Conservation (phyloP, 2,113 vertebrate species). For the Zingel zingel region DNA sequence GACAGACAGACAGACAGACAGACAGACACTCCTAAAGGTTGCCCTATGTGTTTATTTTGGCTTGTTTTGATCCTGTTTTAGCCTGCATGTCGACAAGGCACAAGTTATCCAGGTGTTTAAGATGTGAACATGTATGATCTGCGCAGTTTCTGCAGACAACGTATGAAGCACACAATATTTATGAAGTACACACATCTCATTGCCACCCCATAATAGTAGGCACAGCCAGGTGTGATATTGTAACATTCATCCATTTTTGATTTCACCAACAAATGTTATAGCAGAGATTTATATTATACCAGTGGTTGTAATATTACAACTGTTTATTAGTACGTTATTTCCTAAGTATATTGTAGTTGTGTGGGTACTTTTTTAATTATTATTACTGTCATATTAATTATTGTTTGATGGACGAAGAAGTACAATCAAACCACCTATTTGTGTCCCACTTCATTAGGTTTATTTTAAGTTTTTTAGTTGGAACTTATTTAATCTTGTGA, state of each 20-base stretch:
- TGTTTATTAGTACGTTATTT: conserved; percentile 66
- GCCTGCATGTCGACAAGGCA: conserved; percentile 77
- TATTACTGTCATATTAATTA: conserved; percentile 52
- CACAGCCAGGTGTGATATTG: conserved; percentile 50
- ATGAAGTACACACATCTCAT: conserved; percentile 59
- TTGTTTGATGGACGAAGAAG: conserved; percentile 58
- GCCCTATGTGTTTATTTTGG: conserved; percentile 56
- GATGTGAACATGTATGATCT: conserved; percentile 67
- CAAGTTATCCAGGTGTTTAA: conserved; percentile 66
- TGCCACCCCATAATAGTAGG: conserved; percentile 41
- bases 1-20: no score
- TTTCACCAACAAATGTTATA: conserved; percentile 57
- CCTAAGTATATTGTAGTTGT: conserved; percentile 56
- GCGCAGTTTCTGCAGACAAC: conserved; percentile 60
- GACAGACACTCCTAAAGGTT: conserved; percentile 45
- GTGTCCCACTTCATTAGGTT: conserved; percentile 35
- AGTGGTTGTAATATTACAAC: conserved; percentile 67
- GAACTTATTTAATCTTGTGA: conserved; percentile 49
- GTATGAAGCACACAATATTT: conserved; percentile 76
- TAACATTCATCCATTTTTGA: conserved; percentile 46
- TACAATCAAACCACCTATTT: conserved; percentile 61
- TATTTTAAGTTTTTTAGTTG: conserved; percentile 39
- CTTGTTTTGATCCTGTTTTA: conserved; percentile 70
- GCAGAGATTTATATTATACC: conserved; percentile 48
- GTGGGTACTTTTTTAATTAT: conserved; percentile 48